A percentile compares a stretch with the other conserved stretches of the same genome.
Conservation (phyloP, 2,797 vertebrate genomes). For the Glyptemys insculpta region DNA sequence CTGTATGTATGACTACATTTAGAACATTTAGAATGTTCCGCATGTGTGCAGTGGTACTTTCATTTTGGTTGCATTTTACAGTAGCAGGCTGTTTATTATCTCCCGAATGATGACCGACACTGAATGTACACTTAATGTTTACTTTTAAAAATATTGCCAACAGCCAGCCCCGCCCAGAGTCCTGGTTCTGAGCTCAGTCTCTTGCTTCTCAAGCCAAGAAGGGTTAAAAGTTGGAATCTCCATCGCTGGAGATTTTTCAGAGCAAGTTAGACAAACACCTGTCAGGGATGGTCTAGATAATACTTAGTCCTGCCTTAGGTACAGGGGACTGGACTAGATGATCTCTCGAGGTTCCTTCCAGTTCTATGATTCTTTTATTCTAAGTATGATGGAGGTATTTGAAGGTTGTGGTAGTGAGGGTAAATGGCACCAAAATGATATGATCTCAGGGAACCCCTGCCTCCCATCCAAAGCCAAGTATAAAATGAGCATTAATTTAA, state of each 20-base stretch:
- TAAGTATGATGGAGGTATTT: background rate
- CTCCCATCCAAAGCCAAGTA: background rate
- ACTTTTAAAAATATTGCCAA: conserved; percentile 25
- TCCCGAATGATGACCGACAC: background rate
- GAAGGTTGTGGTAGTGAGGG: background rate
- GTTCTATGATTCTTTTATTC: too few species aligned
- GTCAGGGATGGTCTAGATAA: too few species aligned
- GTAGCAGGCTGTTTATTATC: rapidly evolving
- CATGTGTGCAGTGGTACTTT: rapidly evolving
- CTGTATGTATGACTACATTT: background rate
- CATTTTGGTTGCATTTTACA: background rate
- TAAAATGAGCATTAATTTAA: conserved; percentile 35
- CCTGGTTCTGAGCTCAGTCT: background rate
- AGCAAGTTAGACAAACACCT: too few species aligned
- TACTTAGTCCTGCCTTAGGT: too few species aligned
- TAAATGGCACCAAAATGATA: background rate
- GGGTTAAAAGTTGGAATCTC: background rate
- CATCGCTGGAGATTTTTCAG: too few species aligned
- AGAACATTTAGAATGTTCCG: background rate
- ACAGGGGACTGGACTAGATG: too few species aligned
- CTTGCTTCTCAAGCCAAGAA: background rate
- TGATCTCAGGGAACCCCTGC: background rate
- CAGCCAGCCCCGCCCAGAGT: background rate
- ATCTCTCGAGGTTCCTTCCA: too few species aligned
- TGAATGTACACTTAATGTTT: background rate